Conservation (phyloP, 2,113 vertebrate species). For the Miniopterus natalensis region DNA sequence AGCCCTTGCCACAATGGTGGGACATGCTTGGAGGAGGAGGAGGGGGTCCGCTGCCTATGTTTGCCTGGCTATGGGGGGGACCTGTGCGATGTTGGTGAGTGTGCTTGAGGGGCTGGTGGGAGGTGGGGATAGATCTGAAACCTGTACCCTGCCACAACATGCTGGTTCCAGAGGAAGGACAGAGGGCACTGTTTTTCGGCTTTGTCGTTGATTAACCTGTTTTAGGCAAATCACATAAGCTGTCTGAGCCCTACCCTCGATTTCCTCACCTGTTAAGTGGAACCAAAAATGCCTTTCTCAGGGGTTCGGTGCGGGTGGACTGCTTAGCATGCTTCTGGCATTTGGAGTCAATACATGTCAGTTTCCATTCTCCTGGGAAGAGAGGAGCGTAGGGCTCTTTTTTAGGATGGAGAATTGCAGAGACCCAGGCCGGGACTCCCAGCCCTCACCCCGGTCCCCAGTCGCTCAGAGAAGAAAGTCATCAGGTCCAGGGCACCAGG, state of each 20-base stretch:
- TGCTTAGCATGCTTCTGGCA: not conserved
- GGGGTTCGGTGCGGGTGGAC: not conserved
- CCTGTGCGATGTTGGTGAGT: conserved; percentile 93
- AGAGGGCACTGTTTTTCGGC: not conserved
- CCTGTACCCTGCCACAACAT: not conserved
- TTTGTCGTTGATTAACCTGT: not conserved
- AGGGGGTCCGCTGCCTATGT: conserved; percentile 89
- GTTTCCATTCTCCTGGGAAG: not conserved
- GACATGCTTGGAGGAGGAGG: conserved; percentile 92
- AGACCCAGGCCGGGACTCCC: not conserved
- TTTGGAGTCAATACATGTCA: too few relatives aligned
- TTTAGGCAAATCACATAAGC: not conserved
- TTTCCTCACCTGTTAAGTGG: not conserved
- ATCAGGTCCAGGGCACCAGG: not conserved
- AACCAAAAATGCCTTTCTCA: not conserved
- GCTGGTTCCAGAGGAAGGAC: not conserved
- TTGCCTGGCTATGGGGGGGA: conserved; percentile 94
- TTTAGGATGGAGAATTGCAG: not conserved
- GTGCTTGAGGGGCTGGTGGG: not conserved
- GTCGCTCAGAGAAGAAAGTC: too few relatives aligned
- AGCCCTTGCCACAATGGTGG: conserved; percentile 96
- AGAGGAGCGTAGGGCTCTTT: not conserved
- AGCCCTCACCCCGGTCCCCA: not conserved
- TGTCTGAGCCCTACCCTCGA: not conserved
- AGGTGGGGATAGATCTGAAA: not conserved